Percentiles rank a stretch among this genome's conserved stretches.
These are phyloP conservation scores for Phasia obesa DNA, from an alignment of 2,888 invertebrate genomes.

Conservation along the genomic window DNA sequence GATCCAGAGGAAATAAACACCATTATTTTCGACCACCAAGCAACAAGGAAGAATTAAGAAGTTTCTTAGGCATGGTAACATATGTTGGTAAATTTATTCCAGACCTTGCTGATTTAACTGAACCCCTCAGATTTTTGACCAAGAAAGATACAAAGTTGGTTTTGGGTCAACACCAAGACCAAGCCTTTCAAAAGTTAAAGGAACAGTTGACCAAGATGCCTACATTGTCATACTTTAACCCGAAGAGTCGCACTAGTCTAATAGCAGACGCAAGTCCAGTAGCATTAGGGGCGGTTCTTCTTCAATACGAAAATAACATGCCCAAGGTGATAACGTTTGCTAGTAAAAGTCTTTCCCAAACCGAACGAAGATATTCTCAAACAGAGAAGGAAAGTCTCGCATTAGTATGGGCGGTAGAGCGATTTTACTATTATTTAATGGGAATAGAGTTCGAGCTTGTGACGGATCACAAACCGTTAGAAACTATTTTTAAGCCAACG, in stretches of 20 bases:
- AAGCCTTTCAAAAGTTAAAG: neutral
- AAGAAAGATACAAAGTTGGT: conserved; percentile 13
- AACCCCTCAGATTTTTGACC: neutral
- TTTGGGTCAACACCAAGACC: neutral
- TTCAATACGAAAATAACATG: neutral
- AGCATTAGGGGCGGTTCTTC: neutral
- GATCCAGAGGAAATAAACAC: conserved; percentile 1
- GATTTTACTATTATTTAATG: too few species aligned
- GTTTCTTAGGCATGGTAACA: conserved; percentile 28
- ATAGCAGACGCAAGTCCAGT: neutral
- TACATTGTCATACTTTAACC: neutral
- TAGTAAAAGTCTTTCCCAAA: neutral
- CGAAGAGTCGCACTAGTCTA: neutral
- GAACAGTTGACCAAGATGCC: neutral
- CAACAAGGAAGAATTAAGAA: conserved; percentile 30
- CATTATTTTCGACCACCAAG: neutral
- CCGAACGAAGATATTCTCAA: neutral
- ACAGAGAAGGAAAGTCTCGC: neutral
- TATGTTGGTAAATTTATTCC: conserved; percentile 24
- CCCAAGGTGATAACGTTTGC: neutral
- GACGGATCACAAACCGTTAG: neutral
- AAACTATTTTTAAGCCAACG: neutral
- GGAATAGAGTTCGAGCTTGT: neutral
- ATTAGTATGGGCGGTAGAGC: neutral
- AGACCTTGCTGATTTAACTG: neutral